A percentile compares a stretch with the other conserved stretches of the same genome.
phyloP scores from a whole-genome alignment of 2,797 vertebrate genomes.

The Melanogrammus aeglefinus region DNA sequence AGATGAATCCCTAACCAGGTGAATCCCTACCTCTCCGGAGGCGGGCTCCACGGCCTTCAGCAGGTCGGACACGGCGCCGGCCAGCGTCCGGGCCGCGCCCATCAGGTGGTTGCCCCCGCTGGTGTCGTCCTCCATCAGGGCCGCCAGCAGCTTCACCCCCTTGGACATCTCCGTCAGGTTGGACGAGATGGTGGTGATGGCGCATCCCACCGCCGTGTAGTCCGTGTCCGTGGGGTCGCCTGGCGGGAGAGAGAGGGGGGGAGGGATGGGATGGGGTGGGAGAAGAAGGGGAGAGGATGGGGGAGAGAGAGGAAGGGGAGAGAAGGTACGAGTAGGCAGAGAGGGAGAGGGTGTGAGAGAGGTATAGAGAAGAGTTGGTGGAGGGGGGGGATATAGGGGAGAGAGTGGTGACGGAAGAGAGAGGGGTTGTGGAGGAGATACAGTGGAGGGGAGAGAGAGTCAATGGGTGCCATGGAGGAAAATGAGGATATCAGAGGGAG shows the following conservation, averaged over 20 bases:
- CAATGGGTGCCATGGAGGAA: not conserved
- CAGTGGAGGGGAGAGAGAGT: not conserved
- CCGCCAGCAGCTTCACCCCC: conserved; percentile 94
- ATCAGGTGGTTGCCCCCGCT: conserved; percentile 93
- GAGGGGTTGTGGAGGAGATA: not conserved
- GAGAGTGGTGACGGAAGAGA: too few relatives aligned
- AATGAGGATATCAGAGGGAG: not conserved
- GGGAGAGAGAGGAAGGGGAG: not conserved
- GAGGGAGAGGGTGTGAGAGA: not conserved
- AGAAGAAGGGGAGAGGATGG: not conserved
- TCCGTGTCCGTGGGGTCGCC: conserved; percentile 96
- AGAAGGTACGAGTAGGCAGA: not conserved
- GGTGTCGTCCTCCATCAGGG: conserved; percentile 94
- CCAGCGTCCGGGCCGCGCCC: conserved; percentile 89
- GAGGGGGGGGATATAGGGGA: too few relatives aligned
- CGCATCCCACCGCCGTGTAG: conserved; percentile 96
- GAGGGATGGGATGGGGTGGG: not conserved
- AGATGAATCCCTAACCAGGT: not conserved
- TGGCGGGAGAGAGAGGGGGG: conserved; percentile 37
- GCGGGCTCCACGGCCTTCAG: conserved; percentile 94
- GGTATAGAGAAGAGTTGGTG: too few relatives aligned
- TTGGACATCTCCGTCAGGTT: conserved; percentile 99
- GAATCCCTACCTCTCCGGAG: conserved; percentile 86
- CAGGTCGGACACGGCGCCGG: conserved; percentile 91
- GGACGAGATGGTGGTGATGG: conserved; percentile 98